Evolutionary conservation across 2,113 vertebrate species (phyloP).

Genomic region (Pyrgilauda ruficollis): DNA sequence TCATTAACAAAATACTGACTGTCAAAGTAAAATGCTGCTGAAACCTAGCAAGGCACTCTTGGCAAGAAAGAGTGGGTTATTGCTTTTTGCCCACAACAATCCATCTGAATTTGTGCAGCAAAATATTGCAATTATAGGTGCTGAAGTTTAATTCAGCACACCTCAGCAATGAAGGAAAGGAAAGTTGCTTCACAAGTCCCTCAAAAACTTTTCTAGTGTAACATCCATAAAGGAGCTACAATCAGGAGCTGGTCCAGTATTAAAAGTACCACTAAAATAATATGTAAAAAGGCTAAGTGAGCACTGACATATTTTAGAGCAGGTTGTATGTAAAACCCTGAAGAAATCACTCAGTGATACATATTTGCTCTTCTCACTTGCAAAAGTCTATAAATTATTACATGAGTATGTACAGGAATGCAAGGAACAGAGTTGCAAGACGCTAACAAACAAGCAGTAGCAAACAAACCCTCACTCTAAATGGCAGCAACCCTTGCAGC

Average conservation of each 20-base stretch:
- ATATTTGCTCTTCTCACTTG: background rate
- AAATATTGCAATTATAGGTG: background rate
- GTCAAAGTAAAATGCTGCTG: background rate
- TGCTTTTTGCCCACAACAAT: background rate
- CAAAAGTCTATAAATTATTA: background rate
- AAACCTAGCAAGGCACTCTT: background rate
- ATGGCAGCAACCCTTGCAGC: background rate
- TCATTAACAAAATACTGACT: background rate
- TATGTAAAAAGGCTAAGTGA: background rate
- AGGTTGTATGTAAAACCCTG: background rate
- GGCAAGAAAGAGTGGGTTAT: background rate
- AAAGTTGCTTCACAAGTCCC: background rate
- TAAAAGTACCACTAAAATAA: background rate
- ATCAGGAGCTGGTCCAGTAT: background rate
- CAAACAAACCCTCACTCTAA: background rate
- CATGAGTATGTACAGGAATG: background rate
- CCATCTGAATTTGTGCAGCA: background rate
- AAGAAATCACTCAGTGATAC: background rate
- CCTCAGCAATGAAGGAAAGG: background rate
- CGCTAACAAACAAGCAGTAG: background rate
- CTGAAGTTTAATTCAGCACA: background rate
- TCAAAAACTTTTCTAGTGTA: conserved; percentile 38
- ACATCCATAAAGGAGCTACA: background rate
- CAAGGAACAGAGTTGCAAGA: background rate
- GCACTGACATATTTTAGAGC: background rate